phyloP scores from a whole-genome alignment of 2,888 invertebrate species.

The Heteromyza rotundicornis region DNA sequence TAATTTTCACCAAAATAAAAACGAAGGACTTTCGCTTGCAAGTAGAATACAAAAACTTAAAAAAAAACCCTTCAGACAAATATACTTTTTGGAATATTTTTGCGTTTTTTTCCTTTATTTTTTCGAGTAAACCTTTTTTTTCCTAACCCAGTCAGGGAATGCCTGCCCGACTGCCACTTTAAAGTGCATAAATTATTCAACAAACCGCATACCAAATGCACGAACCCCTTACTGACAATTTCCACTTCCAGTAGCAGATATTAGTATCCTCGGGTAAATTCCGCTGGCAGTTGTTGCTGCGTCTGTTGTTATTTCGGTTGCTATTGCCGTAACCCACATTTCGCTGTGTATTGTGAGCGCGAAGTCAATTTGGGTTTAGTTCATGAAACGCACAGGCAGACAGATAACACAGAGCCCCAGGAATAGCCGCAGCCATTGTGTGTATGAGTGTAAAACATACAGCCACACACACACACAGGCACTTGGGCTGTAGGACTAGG shows the following conservation, averaged over 20 bases:
- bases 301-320: neutral
- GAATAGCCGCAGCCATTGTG: neutral
- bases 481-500: too few species aligned
- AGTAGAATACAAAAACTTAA: too few species aligned
- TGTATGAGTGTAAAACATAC: neutral
- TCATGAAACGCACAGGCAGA: neutral
- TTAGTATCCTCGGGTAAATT: conserved; percentile 6
- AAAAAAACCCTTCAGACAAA: too few species aligned
- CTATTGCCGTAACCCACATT: neutral
- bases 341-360: neutral
- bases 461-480: too few species aligned
- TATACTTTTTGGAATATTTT: too few species aligned
- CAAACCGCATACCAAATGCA: conserved; percentile 36
- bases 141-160: neutral
- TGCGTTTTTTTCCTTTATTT: too few species aligned
- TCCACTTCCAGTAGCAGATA: conserved; percentile 10
- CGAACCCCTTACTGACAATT: conserved; percentile 37
- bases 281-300: neutral
- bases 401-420: neutral
- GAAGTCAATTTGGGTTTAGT: neutral
- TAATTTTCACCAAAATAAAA: neutral
- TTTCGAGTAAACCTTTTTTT: neutral
- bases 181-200: conserved; percentile 48
- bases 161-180: conserved; percentile 36
- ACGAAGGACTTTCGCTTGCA: too few species aligned